phyloP scores from a whole-genome alignment of 2,113 vertebrate species.

The Sander lucioperca region DNA sequence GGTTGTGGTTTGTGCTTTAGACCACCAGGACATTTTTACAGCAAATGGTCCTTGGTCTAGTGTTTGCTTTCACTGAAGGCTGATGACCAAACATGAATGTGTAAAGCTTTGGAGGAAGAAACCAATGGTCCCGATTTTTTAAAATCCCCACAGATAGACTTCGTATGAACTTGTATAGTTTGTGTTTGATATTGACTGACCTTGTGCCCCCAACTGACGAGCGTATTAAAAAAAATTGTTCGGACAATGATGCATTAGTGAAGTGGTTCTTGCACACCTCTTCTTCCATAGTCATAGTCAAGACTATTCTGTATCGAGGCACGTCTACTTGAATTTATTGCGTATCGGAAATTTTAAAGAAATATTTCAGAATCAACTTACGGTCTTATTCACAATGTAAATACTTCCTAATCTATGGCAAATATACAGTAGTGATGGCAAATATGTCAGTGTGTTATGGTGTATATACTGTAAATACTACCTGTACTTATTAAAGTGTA shows the following conservation, averaged over 20 bases:
- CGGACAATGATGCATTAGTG: constrained; percentile 65
- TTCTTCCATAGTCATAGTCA: constrained; percentile 63
- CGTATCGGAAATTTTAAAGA: constrained; percentile 49
- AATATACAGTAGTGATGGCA: constrained; percentile 73
- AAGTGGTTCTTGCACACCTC: constrained; percentile 66
- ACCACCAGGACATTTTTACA: not conserved
- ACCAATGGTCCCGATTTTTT: constrained; percentile 38
- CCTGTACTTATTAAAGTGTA: constrained; percentile 84
- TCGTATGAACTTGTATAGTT: constrained; percentile 70
- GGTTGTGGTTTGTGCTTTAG: not conserved
- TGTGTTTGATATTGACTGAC: constrained; percentile 70
- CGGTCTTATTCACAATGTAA: constrained; percentile 74
- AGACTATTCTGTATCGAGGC: constrained; percentile 71
- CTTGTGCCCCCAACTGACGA: constrained; percentile 43
- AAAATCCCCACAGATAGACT: constrained; percentile 34
- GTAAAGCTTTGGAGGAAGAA: constrained; percentile 60
- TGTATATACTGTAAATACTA: constrained; percentile 85
- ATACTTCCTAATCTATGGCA: constrained; percentile 74
- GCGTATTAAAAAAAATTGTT: constrained; percentile 63
- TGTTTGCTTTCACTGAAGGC: constrained; percentile 56
- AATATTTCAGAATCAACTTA: constrained; percentile 61
- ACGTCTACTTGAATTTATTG: constrained; percentile 73
- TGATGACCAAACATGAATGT: constrained; percentile 76
- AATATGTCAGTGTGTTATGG: constrained; percentile 68
- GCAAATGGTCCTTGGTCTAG: not conserved